These are phyloP conservation scores for Clitarchus hookeri DNA, from an alignment of 2,888 invertebrate genomes.

Conservation along the genomic window DNA sequence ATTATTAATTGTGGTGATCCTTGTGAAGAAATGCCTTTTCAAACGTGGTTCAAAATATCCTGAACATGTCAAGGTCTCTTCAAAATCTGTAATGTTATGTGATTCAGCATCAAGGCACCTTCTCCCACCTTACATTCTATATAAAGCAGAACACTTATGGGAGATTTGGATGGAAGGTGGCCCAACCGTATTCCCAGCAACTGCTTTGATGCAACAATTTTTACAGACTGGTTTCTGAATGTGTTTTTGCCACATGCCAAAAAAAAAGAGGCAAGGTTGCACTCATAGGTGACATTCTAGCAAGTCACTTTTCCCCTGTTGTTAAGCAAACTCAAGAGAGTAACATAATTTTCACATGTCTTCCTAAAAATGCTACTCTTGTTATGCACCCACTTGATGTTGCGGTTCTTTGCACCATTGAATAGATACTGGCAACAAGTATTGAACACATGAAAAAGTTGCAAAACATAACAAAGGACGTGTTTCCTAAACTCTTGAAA, in stretches of 20 bases:
- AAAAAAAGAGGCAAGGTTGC: not conserved
- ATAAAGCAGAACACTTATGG: not conserved
- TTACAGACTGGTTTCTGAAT: not conserved
- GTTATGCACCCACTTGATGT: not conserved
- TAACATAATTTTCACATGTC: not conserved
- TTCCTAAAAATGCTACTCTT: constrained; percentile 9
- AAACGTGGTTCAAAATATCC: constrained; percentile 27
- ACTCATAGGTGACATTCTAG: constrained; percentile 19
- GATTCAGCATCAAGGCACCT: constrained; percentile 5
- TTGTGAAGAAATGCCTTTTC: constrained; percentile 17
- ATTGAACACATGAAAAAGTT: too few relatives aligned
- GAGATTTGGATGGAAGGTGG: constrained; percentile 19
- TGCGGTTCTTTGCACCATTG: not conserved
- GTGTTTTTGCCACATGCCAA: constrained; percentile 15
- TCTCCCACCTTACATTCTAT: constrained; percentile 19
- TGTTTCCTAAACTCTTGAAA: too few relatives aligned
- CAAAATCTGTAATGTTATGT: constrained; percentile 25
- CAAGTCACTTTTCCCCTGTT: constrained; percentile 19
- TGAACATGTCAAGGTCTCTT: not conserved
- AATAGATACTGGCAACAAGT: not conserved
- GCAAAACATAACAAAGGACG: too few relatives aligned
- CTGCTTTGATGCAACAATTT: constrained; percentile 19
- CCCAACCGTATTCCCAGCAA: not conserved
- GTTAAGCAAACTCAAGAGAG: not conserved
- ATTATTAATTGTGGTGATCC: constrained; percentile 22